Evolutionary conservation across 1,140 invertebrate genomes (phyloP).

Genomic region (Wasmannia auropunctata): DNA sequence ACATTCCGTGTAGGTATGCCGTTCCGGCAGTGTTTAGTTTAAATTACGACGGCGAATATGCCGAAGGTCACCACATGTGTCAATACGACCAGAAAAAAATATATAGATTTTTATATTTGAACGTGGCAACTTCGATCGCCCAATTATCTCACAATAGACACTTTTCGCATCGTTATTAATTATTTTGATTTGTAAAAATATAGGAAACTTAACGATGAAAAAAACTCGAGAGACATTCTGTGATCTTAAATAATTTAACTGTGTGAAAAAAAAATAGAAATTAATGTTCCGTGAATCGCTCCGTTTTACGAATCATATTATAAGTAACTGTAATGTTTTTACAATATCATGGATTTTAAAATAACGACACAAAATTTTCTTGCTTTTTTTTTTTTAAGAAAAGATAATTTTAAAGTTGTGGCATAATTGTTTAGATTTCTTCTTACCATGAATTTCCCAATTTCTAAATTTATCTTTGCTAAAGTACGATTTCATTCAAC

Average conservation of each 20-base stretch:
- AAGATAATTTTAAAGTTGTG: background rate
- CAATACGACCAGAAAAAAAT: background rate
- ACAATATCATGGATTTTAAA: background rate
- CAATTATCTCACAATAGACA: background rate
- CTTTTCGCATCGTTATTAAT: background rate
- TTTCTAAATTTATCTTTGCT: background rate
- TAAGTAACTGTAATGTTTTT: background rate
- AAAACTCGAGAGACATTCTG: background rate
- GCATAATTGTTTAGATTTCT: background rate
- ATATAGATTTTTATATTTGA: conserved; percentile 23
- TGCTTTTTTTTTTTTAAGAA: background rate
- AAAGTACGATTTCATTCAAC: background rate
- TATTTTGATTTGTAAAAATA: background rate
- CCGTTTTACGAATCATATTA: background rate
- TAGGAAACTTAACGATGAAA: background rate
- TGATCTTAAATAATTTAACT: background rate
- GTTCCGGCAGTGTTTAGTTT: background rate
- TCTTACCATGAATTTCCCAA: background rate
- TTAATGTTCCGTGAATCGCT: background rate
- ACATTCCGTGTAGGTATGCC: background rate
- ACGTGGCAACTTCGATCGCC: background rate
- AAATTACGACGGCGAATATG: background rate
- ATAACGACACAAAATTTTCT: background rate
- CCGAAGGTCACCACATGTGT: background rate
- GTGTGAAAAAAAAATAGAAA: background rate